A percentile compares a stretch with the other conserved stretches of the same genome.
phyloP scores from a whole-genome alignment of 2,888 invertebrate genomes.

The Netelia fuscicornis region DNA sequence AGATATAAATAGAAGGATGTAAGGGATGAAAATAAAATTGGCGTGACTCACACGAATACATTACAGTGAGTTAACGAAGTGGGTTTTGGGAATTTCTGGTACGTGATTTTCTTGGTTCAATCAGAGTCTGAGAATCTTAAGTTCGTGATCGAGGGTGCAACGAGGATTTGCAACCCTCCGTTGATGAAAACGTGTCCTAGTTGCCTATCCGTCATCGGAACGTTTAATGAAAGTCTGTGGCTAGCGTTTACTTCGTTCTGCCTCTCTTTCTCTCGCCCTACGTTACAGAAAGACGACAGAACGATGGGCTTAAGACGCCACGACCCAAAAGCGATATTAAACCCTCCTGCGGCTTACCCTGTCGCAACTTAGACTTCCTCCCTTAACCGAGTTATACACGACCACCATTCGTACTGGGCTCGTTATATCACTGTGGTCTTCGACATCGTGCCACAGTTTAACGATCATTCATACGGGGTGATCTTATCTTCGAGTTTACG shows the following conservation, averaged over 20 bases:
- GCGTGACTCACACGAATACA: slow-evolving; percentile 3
- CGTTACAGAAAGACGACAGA: slow-evolving; percentile 34
- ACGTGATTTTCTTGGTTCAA: slow-evolving; percentile 58
- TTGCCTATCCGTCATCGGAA: slow-evolving; percentile 80
- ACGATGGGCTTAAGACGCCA: slow-evolving; percentile 68
- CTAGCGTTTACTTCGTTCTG: slow-evolving; percentile 62
- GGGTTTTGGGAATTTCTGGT: slow-evolving; percentile 21
- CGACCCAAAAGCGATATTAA: slow-evolving; percentile 76
- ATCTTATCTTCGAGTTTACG: slow-evolving; percentile 4
- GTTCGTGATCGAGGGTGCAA: slow-evolving; percentile 27
- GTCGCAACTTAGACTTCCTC: slow-evolving; percentile 71
- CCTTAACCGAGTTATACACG: slow-evolving; percentile 67
- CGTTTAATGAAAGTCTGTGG: slow-evolving; percentile 80
- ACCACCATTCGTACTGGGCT: slow-evolving; percentile 23
- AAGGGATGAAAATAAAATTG: too few species aligned
- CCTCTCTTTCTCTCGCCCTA: slow-evolving; percentile 33
- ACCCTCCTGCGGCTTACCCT: slow-evolving; percentile 76
- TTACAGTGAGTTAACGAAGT: slow-evolving; percentile 24
- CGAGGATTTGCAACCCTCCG: slow-evolving; percentile 34
- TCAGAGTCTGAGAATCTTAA: slow-evolving; percentile 56
- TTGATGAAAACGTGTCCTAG: slow-evolving; percentile 65
- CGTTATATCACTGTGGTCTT: slow-evolving; percentile 16
- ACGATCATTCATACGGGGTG: slow-evolving; percentile 21
- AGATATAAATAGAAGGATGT: too few species aligned
- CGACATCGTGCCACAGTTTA: slow-evolving; percentile 9